Base-by-base conservation (phyloP, 1,140 invertebrate genomes). In the Heliconius hermathena region DNA sequence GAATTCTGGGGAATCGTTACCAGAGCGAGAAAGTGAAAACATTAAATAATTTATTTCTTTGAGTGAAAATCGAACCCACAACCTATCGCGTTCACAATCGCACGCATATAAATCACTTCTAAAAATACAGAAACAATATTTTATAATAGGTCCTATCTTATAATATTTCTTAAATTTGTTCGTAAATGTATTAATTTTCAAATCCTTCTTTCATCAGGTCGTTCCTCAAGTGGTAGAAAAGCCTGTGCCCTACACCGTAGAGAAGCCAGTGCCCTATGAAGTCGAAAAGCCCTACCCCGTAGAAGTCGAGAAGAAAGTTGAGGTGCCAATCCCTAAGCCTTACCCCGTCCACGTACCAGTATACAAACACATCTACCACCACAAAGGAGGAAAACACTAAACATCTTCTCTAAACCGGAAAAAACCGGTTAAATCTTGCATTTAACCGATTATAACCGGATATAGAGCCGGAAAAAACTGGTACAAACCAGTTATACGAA, bases 341-440 rank as follows among this genome's bases (percentile, higher is more conserved):
- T 97, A 97, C 90, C 96, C 97, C 70, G 97, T 97, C 75, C 97
- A 97, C 83, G 96, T 97, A n/a, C 97, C 97, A 6, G 96, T 97
- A 73, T 97, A 97, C 95, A 97, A 97, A 91, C 97, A 97, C 91
- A 96, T 97, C 83, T 97, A 97, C 94, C 97, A 97, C 87, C 96
- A 97, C 90, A 95, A 96, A 81, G 94, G 94, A 84, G 93, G 93
- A 85, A 95, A 95, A 84, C 93, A 95, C 88, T 95, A 94, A 91
- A 74, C 81, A 90, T 86, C 89, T 88, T 89, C 87, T 85, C 81
- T 78, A 71, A 76, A 80, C 77, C 79, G 78, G 71, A 71, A 79
- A 60, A 41, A 29, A 73, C 81, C 70, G 73, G 81, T 16, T 54
- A 57, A 36, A 22, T 73, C 18, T 75, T 76, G 80, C 74, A 75